Conservation (phyloP, 2,888 invertebrate genomes). For the Zele albiditarsus region DNA sequence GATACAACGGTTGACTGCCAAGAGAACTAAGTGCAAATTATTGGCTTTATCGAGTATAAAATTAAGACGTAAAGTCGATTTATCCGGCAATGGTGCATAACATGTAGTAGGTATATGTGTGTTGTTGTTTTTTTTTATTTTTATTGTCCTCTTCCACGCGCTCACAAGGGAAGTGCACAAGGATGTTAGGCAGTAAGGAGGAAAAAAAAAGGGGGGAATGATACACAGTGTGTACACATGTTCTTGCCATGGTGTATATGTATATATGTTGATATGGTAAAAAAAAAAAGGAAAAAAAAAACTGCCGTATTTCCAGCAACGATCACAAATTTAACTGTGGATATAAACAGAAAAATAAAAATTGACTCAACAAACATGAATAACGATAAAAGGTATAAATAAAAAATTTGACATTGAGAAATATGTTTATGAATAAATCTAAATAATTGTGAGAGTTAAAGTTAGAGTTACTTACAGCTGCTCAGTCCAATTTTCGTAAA, state of each 20-base stretch:
- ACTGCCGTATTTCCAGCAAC: neutral
- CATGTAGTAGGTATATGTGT: neutral
- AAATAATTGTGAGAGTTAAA: too few species aligned
- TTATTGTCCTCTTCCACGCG: neutral
- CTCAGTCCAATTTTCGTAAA: too few species aligned
- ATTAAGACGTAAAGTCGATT: constrained; percentile 62
- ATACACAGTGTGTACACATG: constrained; percentile 27
- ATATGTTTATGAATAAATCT: too few species aligned
- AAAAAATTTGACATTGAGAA: too few species aligned
- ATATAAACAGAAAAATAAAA: too few species aligned
- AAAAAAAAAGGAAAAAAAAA: constrained; percentile 32
- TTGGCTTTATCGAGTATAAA: constrained; percentile 66
- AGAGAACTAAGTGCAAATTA: constrained; percentile 54
- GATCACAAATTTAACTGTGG: too few species aligned
- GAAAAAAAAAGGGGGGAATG: too few species aligned
- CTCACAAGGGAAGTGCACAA: constrained; percentile 25
- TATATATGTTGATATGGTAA: constrained; percentile 19
- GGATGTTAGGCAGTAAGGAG: constrained; percentile 1
- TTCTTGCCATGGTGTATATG: constrained; percentile 22
- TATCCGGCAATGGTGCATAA: constrained; percentile 19
- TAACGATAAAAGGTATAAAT: too few species aligned
- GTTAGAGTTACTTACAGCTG: too few species aligned
- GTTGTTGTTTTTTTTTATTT: neutral
- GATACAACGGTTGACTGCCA: neutral
- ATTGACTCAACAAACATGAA: too few species aligned